Evolutionary conservation across 2,888 invertebrate genomes (phyloP).

Genomic region (Machimus rusticus): DNA sequence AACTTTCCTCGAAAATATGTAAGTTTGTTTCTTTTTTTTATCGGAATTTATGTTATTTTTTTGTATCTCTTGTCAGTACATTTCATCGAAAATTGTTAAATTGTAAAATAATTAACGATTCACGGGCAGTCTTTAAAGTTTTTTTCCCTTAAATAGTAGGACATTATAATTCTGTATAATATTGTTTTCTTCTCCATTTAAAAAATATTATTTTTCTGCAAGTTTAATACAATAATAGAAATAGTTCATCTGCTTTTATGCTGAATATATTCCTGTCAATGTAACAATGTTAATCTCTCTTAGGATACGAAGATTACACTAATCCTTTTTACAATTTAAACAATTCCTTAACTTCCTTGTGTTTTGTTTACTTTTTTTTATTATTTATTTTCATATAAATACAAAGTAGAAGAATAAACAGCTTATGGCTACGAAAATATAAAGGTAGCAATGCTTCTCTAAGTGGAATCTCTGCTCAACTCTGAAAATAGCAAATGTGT

Average conservation of each 20-base stretch:
- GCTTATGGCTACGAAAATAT: conserved; percentile 28
- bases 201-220: conserved; percentile 14
- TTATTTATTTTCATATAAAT: conserved; percentile 11
- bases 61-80: conserved; percentile 15
- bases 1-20: conserved; percentile 23
- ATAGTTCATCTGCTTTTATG: conserved; percentile 26
- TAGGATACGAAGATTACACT: conserved; percentile 7
- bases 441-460: not conserved
- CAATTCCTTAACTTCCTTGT: not conserved
- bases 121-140: conserved; percentile 35
- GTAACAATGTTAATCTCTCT: not conserved
- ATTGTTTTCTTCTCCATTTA: conserved; percentile 4
- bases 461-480: not conserved
- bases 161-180: conserved; percentile 4
- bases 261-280: conserved; percentile 20
- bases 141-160: conserved; percentile 22
- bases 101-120: conserved; percentile 40
- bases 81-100: conserved; percentile 38
- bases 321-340: conserved; percentile 11
- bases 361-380: not conserved
- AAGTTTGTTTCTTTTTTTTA: not conserved
- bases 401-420: conserved; percentile 19
- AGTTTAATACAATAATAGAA: conserved; percentile 23
- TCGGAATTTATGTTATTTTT: not conserved
- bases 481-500: not conserved